Evolutionary conservation across 2,113 vertebrate species (phyloP), one percentile per base, ranked within the genome.

Genomic region (Myodes glareolus): DNA sequence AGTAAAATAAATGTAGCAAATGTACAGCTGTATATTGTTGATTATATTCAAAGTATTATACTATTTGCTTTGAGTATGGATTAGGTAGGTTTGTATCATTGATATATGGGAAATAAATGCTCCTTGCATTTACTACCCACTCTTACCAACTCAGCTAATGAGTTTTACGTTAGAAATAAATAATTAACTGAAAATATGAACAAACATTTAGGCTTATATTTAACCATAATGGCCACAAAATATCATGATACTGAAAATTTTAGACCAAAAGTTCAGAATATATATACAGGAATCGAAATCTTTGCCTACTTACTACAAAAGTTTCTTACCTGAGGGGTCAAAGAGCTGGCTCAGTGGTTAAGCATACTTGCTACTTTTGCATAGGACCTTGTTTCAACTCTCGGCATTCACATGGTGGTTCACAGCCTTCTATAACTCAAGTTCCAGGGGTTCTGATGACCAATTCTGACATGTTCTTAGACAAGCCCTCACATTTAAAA

Each of bases 141-240:
- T 96, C 19, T 80, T n/a, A 65, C 47, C 14, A 88, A 5, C 2
- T 88, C 31, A 94, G 61, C 5, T 21, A n/a, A 33, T 90, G 45
- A 93, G 4, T 42, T 87, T 92, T n/a, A 97, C 10, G 91, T 92
- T 7, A 89, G 7, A 7, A 61, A 76, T 91, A 0, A 23, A 68
- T 80, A 23, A 50, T 91, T 82, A 92, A 94, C 47, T 8, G 0
- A 3, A 61, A 31, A 81, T 86, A 73, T 25, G 25, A 97, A 68
- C 4, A 68, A 21, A 61, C 0, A 87, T 39, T 70, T 94, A 19
- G 0, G 73, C 90, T 88, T 87, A 52, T 7, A 86, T 42, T 93
- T 27, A 19, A 91, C 91, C 63, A 5, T 90, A 78, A 68, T 8
- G 73, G 0, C 58, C 0, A 0, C 29, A 52, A 0, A 91, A n/a